Base-by-base conservation (phyloP, 2,797 vertebrate species). In the Pyrocephalus nanus region DNA sequence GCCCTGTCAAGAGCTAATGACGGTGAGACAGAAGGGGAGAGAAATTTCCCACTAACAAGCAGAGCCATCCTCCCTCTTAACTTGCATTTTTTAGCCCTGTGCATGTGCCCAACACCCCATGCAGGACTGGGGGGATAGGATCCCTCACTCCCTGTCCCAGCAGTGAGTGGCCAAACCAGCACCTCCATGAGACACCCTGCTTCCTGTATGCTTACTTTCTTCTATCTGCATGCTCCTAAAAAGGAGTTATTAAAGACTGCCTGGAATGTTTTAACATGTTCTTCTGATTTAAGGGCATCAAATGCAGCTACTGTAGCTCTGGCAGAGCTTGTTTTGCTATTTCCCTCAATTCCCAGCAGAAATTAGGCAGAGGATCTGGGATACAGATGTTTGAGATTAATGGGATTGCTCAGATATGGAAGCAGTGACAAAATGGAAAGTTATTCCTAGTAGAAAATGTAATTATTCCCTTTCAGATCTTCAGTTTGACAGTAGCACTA, bases 391-490 rank as follows among this genome's bases (percentile, higher is more conserved):
- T 67, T 88, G 80, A 93, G 74, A 90, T 94, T 70, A 95, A 90
- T 90, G 64, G 70, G 40, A 85, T 77, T 84, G 60, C 71, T 97
- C 73, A 73, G 36, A 26, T 73, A 86, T 84, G 0, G 45, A 86
- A 94, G 91, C 57, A 70, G 53, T 90, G 88, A 92, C 83, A 95
- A 94, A 95, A 82, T 51, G 82, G 57, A 77, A 93, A 71, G 79
- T 86, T 91, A 80, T 92, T 95, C 85, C 73, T 92, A 82, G 80
- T 74, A 96, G 88, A 76, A 93, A 88, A 95, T 4, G 13, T 87
- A 88, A 92, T 93, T 88, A 94, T 57, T 86, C 55, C 80, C 71
- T 94, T 93, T 94, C 96, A 95, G 64, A 43, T 87, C 53, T 93
- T 87, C 71, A 86, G 30, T 93, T 82, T 96, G 95, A 93, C 86